These are phyloP conservation scores for Trichogramma dendrolimi DNA, from an alignment of 2,888 invertebrate species.

Conservation along the genomic window DNA sequence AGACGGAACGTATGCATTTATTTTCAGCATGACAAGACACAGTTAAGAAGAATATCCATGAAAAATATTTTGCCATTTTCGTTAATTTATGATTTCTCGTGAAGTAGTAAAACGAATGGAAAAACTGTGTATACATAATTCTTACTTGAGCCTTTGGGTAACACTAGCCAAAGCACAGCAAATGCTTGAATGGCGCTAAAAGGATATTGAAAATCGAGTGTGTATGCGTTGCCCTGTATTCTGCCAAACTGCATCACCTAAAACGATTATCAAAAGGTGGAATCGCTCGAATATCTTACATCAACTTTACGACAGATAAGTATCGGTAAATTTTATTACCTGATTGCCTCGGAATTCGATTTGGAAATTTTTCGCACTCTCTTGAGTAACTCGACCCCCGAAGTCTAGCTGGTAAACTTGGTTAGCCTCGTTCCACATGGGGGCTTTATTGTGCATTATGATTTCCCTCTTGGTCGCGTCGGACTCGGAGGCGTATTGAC, in stretches of 20 bases:
- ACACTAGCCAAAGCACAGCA: constrained; percentile 96
- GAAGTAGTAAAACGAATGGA: constrained; percentile 8
- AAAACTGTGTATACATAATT: constrained; percentile 14
- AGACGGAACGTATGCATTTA: constrained; percentile 2
- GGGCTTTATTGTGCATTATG: constrained; percentile 95
- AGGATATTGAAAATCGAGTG: constrained; percentile 97
- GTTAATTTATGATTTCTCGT: constrained; percentile 14
- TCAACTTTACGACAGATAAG: neutral
- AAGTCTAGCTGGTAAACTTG: constrained; percentile 99
- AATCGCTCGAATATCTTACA: constrained; percentile 3
- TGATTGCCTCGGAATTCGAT: constrained; percentile 95
- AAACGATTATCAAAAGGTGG: neutral
- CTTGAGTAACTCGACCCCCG: constrained; percentile 97
- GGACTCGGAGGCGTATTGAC: constrained; percentile 39
- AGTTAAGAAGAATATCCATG: constrained; percentile 11
- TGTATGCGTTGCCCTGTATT: constrained; percentile 97
- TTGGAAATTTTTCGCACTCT: constrained; percentile 99
- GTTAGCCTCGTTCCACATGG: constrained; percentile 98
- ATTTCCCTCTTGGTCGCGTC: constrained; percentile 62
- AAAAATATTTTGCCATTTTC: constrained; percentile 20
- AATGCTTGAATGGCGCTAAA: constrained; percentile 98
- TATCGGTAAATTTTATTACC: constrained; percentile 56
- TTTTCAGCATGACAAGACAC: neutral
- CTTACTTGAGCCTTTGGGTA: constrained; percentile 86
- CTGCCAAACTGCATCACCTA: constrained; percentile 99